phyloP scores from a whole-genome alignment of 2,113 vertebrate genomes.

The Coturnix japonica region DNA sequence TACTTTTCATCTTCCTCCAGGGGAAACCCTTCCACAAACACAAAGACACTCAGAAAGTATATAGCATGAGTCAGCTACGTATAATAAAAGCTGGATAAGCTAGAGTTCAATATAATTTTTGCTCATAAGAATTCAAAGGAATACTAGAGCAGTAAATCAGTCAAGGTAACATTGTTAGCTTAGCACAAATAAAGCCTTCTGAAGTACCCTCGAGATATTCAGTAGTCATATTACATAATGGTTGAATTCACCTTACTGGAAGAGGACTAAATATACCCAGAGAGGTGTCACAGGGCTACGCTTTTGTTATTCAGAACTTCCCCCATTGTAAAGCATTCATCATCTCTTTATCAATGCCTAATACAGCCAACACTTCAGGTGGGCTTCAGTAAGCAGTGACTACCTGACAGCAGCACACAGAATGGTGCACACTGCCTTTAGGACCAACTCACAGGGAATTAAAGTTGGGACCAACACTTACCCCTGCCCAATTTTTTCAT shows the following conservation, averaged over 20 bases:
- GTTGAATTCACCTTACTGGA: neutral
- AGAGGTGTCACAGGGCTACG: neutral
- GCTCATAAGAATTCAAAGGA: neutral
- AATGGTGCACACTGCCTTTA: neutral
- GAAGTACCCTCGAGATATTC: accelerated
- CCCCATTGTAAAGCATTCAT: neutral
- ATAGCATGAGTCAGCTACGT: neutral
- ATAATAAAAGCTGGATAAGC: neutral
- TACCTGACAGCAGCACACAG: neutral
- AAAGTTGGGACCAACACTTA: constrained; percentile 62
- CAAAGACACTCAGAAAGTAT: neutral
- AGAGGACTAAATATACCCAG: neutral
- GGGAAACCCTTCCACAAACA: neutral
- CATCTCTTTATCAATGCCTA: neutral
- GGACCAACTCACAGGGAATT: neutral
- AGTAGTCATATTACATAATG: neutral
- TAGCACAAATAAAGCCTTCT: neutral
- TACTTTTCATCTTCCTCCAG: neutral
- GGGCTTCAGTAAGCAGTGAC: neutral
- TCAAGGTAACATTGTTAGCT: neutral
- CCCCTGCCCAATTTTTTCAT: constrained; percentile 86
- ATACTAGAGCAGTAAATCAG: neutral
- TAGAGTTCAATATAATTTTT: neutral
- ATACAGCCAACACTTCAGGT: neutral
- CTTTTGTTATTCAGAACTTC: neutral